Base-by-base conservation (phyloP, 1,140 invertebrate genomes). In the Argopecten irradians region DNA sequence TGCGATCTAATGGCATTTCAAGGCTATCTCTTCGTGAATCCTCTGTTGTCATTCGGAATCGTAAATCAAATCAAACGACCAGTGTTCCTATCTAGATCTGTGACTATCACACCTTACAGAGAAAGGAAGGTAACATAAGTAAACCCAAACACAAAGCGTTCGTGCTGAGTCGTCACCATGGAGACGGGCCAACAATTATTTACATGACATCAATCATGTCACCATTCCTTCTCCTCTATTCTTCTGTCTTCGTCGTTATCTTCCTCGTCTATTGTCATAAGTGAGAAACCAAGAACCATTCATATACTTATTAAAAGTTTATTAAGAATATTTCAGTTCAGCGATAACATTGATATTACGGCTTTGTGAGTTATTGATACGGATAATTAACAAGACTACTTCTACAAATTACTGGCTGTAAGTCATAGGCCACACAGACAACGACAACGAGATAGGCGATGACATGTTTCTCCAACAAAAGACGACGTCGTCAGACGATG, bases 191-290 rank as follows among this genome's bases (percentile, higher is more conserved):
- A 71, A 71, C 55, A 71, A 71, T 71, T 3, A 71, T 71, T n/a
- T 71, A 71, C 55, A 71, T 71, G 55, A 71, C 55, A 71, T 71
- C 55, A 28, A 71, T 71, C 55, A 71, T 71, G 55, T 71, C 55
- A 71, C 22, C 22, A 71, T 28, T n/a, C 55, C 16, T 1, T 5
- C 0, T 71, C n/a, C 22, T 71, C 55, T 71, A 71, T 71, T 71
- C 55, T 71, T 8, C n/a, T 28, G n/a, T 71, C n/a, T 28, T 71
- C 55, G 55, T 2, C 55, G 8, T 71, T 71, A 71, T 71, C 55
- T n/a, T 71, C 55, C 55, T 71, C 55, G 5, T 71, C 55, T 71
- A n/a, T 71, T n/a, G 8, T 3, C 16, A n/a, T 71, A 71, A 71
- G 22, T 16, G 55, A 71, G 55, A 71, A n/a, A 71, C 55, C 55